These are phyloP conservation scores for Aphelinus certus DNA, from an alignment of 1,140 invertebrate genomes.

Conservation along the genomic window DNA sequence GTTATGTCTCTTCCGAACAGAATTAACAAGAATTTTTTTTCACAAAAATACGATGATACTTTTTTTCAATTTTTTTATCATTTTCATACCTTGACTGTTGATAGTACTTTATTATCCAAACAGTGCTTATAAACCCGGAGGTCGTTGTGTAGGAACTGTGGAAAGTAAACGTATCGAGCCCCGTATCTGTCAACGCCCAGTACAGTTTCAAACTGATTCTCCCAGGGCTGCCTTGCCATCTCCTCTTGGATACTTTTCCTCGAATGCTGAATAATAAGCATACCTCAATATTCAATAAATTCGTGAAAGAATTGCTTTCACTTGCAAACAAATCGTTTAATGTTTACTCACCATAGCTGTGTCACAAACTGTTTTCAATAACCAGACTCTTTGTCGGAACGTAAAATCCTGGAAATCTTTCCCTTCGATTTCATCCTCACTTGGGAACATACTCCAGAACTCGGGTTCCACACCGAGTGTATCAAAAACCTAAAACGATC, in stretches of 20 bases:
- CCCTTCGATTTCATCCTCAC: constrained; percentile 63
- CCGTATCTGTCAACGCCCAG: constrained; percentile 69
- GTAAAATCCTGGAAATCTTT: constrained; percentile 69
- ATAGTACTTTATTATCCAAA: constrained; percentile 58
- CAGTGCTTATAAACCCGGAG: constrained; percentile 68
- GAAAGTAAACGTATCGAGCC: constrained; percentile 70
- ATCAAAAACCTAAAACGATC: constrained; percentile 65
- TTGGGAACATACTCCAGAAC: constrained; percentile 67
- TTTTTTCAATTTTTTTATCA: constrained; percentile 16
- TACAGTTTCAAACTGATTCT: constrained; percentile 55
- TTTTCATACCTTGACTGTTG: constrained; percentile 49
- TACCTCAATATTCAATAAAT: background rate
- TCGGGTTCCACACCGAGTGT: constrained; percentile 65
- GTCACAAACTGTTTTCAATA: constrained; percentile 72
- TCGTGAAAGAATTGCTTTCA: no score
- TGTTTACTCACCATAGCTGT: constrained; percentile 65
- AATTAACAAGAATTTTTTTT: no score
- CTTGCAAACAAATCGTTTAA: no score
- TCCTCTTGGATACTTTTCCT: constrained; percentile 61
- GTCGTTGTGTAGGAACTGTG: constrained; percentile 69
- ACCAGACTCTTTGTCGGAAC: constrained; percentile 70
- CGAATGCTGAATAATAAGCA: constrained; percentile 50
- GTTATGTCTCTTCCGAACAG: no score
- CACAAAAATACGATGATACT: no score
- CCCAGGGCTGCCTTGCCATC: constrained; percentile 53